A percentile compares a stretch with the other conserved stretches of the same genome.
These are phyloP conservation scores for Lochmaea capreae DNA, from an alignment of 2,888 invertebrate genomes.

Conservation along the genomic window DNA sequence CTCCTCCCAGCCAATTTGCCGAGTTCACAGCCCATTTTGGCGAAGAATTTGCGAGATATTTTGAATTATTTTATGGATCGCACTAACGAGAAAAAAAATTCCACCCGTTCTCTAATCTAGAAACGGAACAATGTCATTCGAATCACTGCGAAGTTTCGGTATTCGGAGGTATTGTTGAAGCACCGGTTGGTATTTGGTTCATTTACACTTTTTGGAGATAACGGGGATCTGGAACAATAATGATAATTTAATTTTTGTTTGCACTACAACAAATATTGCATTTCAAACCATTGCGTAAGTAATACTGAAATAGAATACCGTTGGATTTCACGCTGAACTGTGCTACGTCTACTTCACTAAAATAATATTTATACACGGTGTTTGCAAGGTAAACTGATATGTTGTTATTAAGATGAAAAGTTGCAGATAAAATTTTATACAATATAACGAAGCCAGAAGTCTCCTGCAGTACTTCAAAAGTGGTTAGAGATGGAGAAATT, in stretches of 20 bases:
- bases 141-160: slow-evolving; percentile 10
- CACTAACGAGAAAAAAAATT: not conserved
- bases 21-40: slow-evolving; percentile 80
- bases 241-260: not conserved
- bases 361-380: not conserved
- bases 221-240: slow-evolving; percentile 20
- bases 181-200: slow-evolving; percentile 7
- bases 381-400: not conserved
- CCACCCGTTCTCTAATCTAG: not conserved
- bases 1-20: slow-evolving; percentile 75
- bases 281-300: not conserved
- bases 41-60: slow-evolving; percentile 10
- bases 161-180: slow-evolving; percentile 4
- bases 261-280: not conserved
- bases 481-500: too few relatives aligned
- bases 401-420: not conserved
- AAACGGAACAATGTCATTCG: slow-evolving; percentile 13
- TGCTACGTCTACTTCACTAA: not conserved
- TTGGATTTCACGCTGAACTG: not conserved
- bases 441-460: too few relatives aligned
- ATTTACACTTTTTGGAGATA: slow-evolving; percentile 25
- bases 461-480: too few relatives aligned
- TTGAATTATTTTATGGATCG: not conserved
- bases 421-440: too few relatives aligned
- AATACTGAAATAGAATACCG: not conserved